phyloP scores from a whole-genome alignment of 2,797 vertebrate species.

The Tinamus major region DNA sequence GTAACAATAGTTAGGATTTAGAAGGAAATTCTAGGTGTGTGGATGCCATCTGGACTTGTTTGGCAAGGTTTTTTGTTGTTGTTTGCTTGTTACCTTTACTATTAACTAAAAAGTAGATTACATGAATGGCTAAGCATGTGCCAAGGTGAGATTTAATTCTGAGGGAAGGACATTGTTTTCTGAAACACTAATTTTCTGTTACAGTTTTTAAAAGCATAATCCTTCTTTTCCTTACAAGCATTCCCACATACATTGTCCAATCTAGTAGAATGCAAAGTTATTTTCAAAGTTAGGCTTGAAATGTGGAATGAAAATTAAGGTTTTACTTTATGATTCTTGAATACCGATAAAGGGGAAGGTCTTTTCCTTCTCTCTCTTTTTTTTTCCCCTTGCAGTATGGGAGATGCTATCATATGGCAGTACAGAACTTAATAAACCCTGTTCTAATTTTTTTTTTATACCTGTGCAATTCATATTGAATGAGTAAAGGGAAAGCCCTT shows the following conservation, averaged over 20 bases:
- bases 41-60: not conserved
- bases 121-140: not conserved
- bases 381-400: not conserved
- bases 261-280: not conserved
- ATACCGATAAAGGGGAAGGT: not conserved
- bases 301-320: not conserved
- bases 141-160: not conserved
- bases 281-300: not conserved
- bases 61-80: not conserved
- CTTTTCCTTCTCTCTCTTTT: not conserved
- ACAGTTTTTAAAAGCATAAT: not conserved
- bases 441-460: too few relatives aligned
- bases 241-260: not conserved
- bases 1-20: not conserved
- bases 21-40: not conserved
- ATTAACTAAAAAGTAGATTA: not conserved
- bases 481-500: constrained; percentile 17
- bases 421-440: not conserved
- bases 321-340: not conserved
- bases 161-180: not conserved
- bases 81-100: not conserved
- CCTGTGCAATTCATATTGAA: constrained; percentile 29
- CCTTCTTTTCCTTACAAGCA: not conserved
- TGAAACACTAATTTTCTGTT: not conserved
- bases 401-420: not conserved